A percentile compares a stretch with the other conserved stretches of the same genome.
These are phyloP conservation scores for Rhinoraja longicauda DNA, from an alignment of 2,797 vertebrate species.

Conservation along the genomic window DNA sequence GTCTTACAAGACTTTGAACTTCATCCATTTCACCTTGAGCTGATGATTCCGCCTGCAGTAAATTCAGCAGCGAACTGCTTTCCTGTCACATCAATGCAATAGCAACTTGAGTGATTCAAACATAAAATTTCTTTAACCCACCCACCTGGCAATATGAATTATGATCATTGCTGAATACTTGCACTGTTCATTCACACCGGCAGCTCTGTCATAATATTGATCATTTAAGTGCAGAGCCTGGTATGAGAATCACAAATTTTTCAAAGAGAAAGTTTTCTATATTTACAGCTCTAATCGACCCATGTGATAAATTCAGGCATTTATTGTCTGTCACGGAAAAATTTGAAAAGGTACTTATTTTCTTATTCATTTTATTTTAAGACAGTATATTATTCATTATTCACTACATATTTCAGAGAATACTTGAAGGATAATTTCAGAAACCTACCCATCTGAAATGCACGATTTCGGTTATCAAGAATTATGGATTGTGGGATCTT, in stretches of 20 bases:
- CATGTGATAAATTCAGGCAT: neutral
- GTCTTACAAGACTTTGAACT: constrained; percentile 66
- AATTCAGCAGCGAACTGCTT: constrained; percentile 58
- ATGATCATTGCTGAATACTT: neutral
- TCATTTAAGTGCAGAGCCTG: neutral
- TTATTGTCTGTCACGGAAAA: neutral
- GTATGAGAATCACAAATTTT: neutral
- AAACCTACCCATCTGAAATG: neutral
- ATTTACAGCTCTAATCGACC: neutral
- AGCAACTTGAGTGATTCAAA: neutral
- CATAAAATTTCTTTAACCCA: neutral
- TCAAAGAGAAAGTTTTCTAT: neutral
- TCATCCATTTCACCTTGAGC: constrained; percentile 59
- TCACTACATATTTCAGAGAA: neutral
- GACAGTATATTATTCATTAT: neutral
- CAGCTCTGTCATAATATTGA: neutral
- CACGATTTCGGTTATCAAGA: neutral
- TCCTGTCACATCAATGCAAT: constrained; percentile 50
- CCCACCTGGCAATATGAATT: neutral
- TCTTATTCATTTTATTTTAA: neutral
- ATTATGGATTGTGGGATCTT: neutral
- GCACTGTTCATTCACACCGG: neutral
- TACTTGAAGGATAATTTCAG: too few species aligned
- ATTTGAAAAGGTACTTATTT: neutral
- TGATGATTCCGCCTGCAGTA: constrained; percentile 63